Base-by-base conservation (phyloP, 2,888 invertebrate genomes). In the Drosophila ochracea region DNA sequence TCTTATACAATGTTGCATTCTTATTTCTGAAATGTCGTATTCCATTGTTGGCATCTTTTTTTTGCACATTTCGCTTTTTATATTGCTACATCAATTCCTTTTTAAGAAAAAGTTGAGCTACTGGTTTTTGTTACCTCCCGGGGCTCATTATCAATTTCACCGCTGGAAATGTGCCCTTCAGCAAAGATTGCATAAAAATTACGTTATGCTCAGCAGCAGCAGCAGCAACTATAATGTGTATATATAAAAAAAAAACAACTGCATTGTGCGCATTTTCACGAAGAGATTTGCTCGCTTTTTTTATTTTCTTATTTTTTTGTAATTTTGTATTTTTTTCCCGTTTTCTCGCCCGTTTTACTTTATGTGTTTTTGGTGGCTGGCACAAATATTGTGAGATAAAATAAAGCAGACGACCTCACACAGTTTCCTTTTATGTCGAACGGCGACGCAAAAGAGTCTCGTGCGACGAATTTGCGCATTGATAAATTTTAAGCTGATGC, bases 401-500 rank as follows among this genome's bases (percentile, higher is more conserved):
- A 76, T 76, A 74, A 71, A 66, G 78, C 81, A 90, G 89, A 90
- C 91, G 85, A 90, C 85, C 91, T 85, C 91, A 89, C 78, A 86
- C 68, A 68, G 78, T 75, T 90, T 85, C 91, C 91, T 89, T 90
- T 85, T 89, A 75, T 70, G 81, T 73, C 76, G 70, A 65, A 73
- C 59, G 60, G 72, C 77, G 89, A 86, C 91, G 85, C 91, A 89
- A 78, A 90, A 59, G 41, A 35, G 91, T 85, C 85, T 89, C 85
- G 85, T 85, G 85, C 89, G 78, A 83, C 68, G 71, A 69, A 82
- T 81, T 63, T 68, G 68, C 65, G 76, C 73, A 58, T 72, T 85
- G 90, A 85, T 85, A 85, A 78, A 81, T 83, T 83, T 68, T 59
- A 35, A 68, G 85, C 85, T 85, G 85, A 85, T 85, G 85, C 85